A percentile compares a stretch with the other conserved stretches of the same genome.
phyloP scores from a whole-genome alignment of 2,113 vertebrate genomes.

The Prionailurus bengalensis region DNA sequence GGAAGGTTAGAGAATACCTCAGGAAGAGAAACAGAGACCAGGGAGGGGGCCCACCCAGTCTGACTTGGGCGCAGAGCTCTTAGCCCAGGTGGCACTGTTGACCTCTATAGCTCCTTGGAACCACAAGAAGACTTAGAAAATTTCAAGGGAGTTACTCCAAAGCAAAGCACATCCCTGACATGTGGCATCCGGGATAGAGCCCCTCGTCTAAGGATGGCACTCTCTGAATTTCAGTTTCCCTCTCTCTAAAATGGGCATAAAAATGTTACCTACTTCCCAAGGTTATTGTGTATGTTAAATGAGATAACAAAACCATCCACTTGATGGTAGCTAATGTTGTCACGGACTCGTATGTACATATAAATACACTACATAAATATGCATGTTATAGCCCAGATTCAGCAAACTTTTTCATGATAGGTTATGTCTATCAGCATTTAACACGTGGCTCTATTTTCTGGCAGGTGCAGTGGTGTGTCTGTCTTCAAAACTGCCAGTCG shows the following conservation, averaged over 20 bases:
- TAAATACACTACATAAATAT: background rate
- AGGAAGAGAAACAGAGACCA: background rate
- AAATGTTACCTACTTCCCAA: background rate
- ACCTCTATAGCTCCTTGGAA: background rate
- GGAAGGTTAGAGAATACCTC: background rate
- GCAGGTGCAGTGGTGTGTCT: background rate
- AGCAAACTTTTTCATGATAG: background rate
- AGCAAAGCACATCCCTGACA: background rate
- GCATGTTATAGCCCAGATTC: background rate
- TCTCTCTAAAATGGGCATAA: background rate
- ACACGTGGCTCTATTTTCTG: background rate
- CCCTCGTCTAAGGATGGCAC: background rate
- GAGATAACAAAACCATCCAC: background rate
- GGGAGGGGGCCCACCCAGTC: background rate
- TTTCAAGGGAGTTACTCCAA: background rate
- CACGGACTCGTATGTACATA: too few species aligned
- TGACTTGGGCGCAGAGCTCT: background rate
- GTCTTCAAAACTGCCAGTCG: background rate
- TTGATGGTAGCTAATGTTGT: background rate
- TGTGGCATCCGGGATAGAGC: background rate
- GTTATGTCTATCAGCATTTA: background rate
- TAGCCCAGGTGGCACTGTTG: background rate
- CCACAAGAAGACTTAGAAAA: background rate
- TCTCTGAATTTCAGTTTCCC: background rate
- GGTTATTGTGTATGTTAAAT: background rate